A percentile compares a stretch with the other conserved stretches of the same genome.
These are phyloP conservation scores for Philopotamus ludificatus DNA, from an alignment of 1,140 invertebrate genomes.

Conservation along the genomic window DNA sequence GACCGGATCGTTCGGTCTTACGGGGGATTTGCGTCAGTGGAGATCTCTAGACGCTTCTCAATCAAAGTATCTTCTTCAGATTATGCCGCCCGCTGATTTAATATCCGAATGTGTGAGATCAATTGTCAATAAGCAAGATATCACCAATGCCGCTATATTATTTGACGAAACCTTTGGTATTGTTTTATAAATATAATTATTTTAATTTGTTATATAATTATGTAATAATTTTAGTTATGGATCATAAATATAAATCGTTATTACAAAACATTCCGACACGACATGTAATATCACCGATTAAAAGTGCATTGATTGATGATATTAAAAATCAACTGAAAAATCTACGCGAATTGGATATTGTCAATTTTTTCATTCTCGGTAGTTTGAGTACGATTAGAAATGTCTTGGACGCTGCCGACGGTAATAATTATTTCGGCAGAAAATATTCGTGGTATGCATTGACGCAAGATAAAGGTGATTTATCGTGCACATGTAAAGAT, in stretches of 20 bases:
- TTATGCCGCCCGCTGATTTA: slow-evolving; percentile 81
- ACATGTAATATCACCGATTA: slow-evolving; percentile 74
- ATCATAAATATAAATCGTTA: slow-evolving; percentile 88
- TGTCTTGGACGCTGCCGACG: slow-evolving; percentile 62
- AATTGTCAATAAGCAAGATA: slow-evolving; percentile 76
- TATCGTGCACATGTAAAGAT: slow-evolving; percentile 67
- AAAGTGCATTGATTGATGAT: slow-evolving; percentile 52
- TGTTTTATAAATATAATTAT: not conserved
- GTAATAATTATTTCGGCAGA: slow-evolving; percentile 55
- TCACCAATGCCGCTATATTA: slow-evolving; percentile 86
- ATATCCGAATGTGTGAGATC: slow-evolving; percentile 78
- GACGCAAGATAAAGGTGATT: slow-evolving; percentile 66
- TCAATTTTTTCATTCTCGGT: slow-evolving; percentile 84
- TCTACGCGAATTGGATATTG: slow-evolving; percentile 77
- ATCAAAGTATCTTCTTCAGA: slow-evolving; percentile 67
- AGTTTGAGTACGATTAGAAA: slow-evolving; percentile 67
- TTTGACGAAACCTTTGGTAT: slow-evolving; percentile 83
- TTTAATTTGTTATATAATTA: slow-evolving; percentile 2
- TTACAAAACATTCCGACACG: slow-evolving; percentile 83
- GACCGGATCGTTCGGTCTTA: slow-evolving; percentile 78
- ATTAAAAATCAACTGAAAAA: slow-evolving; percentile 66
- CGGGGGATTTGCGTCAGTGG: slow-evolving; percentile 79
- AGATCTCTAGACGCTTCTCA: slow-evolving; percentile 66
- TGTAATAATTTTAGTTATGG: slow-evolving; percentile 66
- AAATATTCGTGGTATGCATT: slow-evolving; percentile 59